Conservation (phyloP, 2,797 vertebrate species). For the Sebastes baramenuke region DNA sequence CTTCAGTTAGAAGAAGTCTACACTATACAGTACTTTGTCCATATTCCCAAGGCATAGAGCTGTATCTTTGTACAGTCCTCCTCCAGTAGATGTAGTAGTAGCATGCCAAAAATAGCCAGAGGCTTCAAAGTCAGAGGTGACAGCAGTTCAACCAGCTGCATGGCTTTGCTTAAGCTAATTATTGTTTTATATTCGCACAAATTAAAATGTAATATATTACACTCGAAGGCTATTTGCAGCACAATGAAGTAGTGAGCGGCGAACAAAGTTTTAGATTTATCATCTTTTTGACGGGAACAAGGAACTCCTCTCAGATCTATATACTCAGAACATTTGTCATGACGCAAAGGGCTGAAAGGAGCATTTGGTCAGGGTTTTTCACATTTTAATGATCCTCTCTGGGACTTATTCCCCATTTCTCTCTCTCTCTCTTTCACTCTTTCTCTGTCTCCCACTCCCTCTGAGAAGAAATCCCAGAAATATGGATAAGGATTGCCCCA, state of each 20-base stretch:
- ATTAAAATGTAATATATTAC: slow-evolving; percentile 4
- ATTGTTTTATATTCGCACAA: slow-evolving; percentile 43
- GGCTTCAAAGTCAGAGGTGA: slow-evolving; percentile 28
- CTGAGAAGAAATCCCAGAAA: slow-evolving; percentile 58
- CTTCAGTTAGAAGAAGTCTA: background rate
- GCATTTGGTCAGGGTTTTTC: slow-evolving; percentile 52
- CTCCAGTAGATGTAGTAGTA: background rate
- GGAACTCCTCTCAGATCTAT: slow-evolving; percentile 45
- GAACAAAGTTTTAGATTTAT: slow-evolving; percentile 50
- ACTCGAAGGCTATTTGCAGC: slow-evolving; percentile 21
- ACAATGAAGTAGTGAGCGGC: slow-evolving; percentile 8
- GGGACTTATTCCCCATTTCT: slow-evolving; percentile 53
- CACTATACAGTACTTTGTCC: too few species aligned
- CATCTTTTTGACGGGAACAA: slow-evolving; percentile 45
- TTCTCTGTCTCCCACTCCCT: slow-evolving; percentile 34
- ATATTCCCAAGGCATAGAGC: background rate
- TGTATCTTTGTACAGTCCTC: background rate
- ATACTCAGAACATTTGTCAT: slow-evolving; percentile 69
- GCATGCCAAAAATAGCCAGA: background rate
- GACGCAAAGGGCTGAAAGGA: slow-evolving; percentile 57
- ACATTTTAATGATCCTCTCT: slow-evolving; percentile 72
- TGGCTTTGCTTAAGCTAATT: slow-evolving; percentile 24
- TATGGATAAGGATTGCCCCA: slow-evolving; percentile 62
- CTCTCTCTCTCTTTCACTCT: slow-evolving; percentile 9
- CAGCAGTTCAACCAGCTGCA: slow-evolving; percentile 22